A percentile compares a stretch with the other conserved stretches of the same genome.
Evolutionary conservation across 2,797 vertebrate species (phyloP).

Genomic region (Esox lucius): DNA sequence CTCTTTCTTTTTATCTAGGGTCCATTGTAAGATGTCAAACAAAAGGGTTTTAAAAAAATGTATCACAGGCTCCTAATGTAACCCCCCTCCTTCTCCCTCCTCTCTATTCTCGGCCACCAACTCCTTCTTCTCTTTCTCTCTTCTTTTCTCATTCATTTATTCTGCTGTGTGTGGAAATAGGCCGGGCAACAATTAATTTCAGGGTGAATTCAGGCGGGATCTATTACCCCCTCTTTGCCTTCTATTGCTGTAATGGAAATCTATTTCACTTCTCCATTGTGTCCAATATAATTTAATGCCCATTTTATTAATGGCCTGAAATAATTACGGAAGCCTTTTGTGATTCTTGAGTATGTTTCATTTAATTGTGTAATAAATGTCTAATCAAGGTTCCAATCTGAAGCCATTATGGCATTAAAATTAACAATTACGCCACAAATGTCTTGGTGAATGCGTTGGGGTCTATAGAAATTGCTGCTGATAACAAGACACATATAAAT

Average conservation of each 20-base stretch:
- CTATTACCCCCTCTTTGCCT: constrained; percentile 99
- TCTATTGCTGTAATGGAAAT: constrained; percentile 99
- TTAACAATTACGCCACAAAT: constrained; percentile 99
- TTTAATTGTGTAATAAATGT: constrained; percentile 99
- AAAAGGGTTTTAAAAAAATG: constrained; percentile 68
- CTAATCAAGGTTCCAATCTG: constrained; percentile 99
- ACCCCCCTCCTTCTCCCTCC: constrained; percentile 54
- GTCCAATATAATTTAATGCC: constrained; percentile 99
- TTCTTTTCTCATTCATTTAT: constrained; percentile 98
- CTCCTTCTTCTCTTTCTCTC: constrained; percentile 68
- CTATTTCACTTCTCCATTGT: constrained; percentile 99
- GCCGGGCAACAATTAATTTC: constrained; percentile 99
- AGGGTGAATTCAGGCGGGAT: constrained; percentile 99
- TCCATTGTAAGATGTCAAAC: constrained; percentile 80
- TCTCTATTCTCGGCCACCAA: constrained; percentile 67
- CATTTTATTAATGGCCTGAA: constrained; percentile 99
- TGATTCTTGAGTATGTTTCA: constrained; percentile 99
- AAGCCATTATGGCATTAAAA: constrained; percentile 99
- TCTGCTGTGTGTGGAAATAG: constrained; percentile 99
- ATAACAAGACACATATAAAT: constrained; percentile 99
- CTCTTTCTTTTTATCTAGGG: constrained; percentile 62
- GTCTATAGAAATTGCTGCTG: constrained; percentile 99
- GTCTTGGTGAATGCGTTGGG: constrained; percentile 92
- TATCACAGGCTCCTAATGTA: constrained; percentile 80
- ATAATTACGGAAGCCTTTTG: constrained; percentile 99